A percentile compares a stretch with the other conserved stretches of the same genome.
phyloP scores from a whole-genome alignment of 1,140 invertebrate species.

The Agrypnia vestita region DNA sequence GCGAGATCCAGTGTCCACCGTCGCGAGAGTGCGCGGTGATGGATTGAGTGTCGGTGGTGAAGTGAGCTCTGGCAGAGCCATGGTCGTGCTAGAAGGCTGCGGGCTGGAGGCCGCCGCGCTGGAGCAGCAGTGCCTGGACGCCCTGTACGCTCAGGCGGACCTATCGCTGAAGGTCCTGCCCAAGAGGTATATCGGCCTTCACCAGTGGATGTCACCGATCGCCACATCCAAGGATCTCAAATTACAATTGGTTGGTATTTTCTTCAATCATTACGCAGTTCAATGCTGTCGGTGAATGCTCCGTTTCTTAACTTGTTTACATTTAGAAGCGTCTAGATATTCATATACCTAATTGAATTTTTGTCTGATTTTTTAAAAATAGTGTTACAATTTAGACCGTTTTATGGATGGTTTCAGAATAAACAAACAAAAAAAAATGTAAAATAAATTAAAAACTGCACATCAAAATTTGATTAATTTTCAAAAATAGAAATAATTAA shows the following conservation, averaged over 20 bases:
- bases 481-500: no score
- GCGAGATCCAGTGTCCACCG: neutral
- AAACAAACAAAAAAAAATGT: no score
- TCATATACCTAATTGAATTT: no score
- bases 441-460: no score
- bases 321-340: no score
- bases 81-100: slow-evolving; percentile 82
- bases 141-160: slow-evolving; percentile 83
- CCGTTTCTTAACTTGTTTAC: no score
- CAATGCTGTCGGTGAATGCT: no score
- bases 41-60: slow-evolving; percentile 26
- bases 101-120: slow-evolving; percentile 73
- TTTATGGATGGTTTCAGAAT: no score
- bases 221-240: slow-evolving; percentile 79
- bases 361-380: no score
- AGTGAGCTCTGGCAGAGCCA: slow-evolving; percentile 62
- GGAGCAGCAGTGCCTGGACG: slow-evolving; percentile 75
- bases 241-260: slow-evolving; percentile 77
- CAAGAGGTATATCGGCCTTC: slow-evolving; percentile 90
- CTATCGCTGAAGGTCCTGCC: slow-evolving; percentile 89
- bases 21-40: neutral
- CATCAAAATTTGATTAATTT: no score
- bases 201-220: slow-evolving; percentile 89
- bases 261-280: neutral
- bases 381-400: no score